Conservation (phyloP, 2,113 vertebrate genomes). For the Grammomys dolichurus region DNA sequence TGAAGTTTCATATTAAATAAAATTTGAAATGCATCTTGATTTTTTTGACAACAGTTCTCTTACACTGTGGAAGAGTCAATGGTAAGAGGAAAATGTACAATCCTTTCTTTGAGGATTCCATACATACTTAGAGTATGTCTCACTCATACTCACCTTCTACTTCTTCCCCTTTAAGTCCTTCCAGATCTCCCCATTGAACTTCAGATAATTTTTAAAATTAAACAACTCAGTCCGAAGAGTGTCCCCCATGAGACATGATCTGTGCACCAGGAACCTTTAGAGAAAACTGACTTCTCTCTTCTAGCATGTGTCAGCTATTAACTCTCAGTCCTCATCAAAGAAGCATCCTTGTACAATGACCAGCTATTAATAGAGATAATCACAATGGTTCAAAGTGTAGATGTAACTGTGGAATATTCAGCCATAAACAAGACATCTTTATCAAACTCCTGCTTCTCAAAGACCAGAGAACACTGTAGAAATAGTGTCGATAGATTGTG, state of each 20-base stretch:
- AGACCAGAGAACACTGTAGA: neutral
- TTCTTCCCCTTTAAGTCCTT: neutral
- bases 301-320: neutral
- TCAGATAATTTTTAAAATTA: neutral
- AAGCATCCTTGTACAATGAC: neutral
- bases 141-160: no score
- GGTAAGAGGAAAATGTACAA: neutral
- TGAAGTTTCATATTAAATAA: neutral
- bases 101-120: neutral
- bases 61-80: neutral
- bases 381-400: neutral
- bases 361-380: neutral
- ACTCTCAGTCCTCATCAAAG: neutral
- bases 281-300: neutral
- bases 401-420: neutral
- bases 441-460: neutral
- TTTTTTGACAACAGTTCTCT: neutral
- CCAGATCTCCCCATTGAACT: neutral
- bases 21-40: neutral
- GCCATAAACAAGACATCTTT: neutral
- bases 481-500: neutral
- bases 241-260: no score
- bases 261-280: neutral
- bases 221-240: neutral
- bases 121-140: neutral